Evolutionary conservation across 2,888 invertebrate genomes (phyloP).

Genomic region (Tetropium fuscum): DNA sequence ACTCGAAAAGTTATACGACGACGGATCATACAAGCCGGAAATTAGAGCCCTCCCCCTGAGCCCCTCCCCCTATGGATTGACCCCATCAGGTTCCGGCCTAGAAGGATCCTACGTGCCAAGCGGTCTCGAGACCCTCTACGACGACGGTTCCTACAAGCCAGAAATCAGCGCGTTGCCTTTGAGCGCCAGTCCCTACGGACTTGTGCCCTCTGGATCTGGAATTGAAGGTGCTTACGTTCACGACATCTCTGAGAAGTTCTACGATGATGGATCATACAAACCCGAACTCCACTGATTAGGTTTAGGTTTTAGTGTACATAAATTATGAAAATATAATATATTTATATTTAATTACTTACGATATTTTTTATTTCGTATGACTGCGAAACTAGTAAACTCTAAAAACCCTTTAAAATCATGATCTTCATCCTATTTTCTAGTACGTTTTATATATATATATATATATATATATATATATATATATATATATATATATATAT

Average conservation of each 20-base stretch:
- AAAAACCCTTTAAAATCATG: too few relatives aligned
- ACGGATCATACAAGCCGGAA: conserved; percentile 56
- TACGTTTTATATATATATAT: too few relatives aligned
- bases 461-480: too few relatives aligned
- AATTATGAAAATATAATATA: too few relatives aligned
- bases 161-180: conserved; percentile 47
- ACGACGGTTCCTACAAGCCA: conserved; percentile 57
- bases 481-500: too few relatives aligned
- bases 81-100: conserved; percentile 50
- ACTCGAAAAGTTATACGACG: conserved; percentile 54
- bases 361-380: too few relatives aligned
- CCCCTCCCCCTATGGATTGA: conserved; percentile 46
- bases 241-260: conserved; percentile 52
- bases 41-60: conserved; percentile 42
- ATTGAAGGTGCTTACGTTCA: conserved; percentile 54
- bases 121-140: conserved; percentile 53
- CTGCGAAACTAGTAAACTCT: too few relatives aligned
- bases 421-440: too few relatives aligned
- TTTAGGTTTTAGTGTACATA: conserved; percentile 15
- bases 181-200: conserved; percentile 49
- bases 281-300: conserved; percentile 47
- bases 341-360: too few relatives aligned
- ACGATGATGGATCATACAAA: conserved; percentile 58
- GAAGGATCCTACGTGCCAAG: conserved; percentile 56
- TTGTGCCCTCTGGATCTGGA: conserved; percentile 51